phyloP scores from a whole-genome alignment of 2,888 invertebrate genomes.

The Amphiduros pacificus region DNA sequence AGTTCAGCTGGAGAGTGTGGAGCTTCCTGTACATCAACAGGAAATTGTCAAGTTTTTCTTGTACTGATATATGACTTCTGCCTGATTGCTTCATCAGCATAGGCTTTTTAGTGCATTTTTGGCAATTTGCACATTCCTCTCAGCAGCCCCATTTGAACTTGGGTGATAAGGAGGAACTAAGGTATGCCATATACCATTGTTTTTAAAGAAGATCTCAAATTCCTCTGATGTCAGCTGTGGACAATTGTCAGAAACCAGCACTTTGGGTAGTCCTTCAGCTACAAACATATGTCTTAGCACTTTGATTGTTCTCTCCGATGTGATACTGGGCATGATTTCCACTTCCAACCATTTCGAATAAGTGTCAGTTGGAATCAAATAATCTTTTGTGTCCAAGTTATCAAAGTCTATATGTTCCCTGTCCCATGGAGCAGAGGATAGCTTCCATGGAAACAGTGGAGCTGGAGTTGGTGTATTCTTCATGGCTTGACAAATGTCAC shows the following conservation, averaged over 20 bases:
- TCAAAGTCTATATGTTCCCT: conserved; percentile 40
- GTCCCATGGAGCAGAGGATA: conserved; percentile 35
- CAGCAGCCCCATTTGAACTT: not conserved
- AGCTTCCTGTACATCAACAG: too few relatives aligned
- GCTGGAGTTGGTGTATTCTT: conserved; percentile 25
- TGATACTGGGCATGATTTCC: conserved; percentile 16
- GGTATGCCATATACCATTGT: conserved; percentile 28
- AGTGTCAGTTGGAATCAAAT: conserved; percentile 33
- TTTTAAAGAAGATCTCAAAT: conserved; percentile 26
- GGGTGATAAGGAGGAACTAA: not conserved
- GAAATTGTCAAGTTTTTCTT: not conserved
- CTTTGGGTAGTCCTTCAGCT: conserved; percentile 30
- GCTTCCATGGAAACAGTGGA: conserved; percentile 38
- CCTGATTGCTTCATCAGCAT: too few relatives aligned
- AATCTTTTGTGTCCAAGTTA: conserved; percentile 28
- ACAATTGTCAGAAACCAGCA: conserved; percentile 33
- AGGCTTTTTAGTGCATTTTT: not conserved
- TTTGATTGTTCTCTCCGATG: conserved; percentile 27
- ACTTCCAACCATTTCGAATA: conserved; percentile 35
- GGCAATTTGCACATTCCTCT: not conserved
- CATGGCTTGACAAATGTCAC: conserved; percentile 19
- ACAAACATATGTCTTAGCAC: conserved; percentile 30
- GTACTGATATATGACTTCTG: not conserved
- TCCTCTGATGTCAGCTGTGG: conserved; percentile 30
- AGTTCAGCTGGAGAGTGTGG: not conserved